Conservation (phyloP, 1,140 invertebrate genomes). For the Tetragnatha versicolor region DNA sequence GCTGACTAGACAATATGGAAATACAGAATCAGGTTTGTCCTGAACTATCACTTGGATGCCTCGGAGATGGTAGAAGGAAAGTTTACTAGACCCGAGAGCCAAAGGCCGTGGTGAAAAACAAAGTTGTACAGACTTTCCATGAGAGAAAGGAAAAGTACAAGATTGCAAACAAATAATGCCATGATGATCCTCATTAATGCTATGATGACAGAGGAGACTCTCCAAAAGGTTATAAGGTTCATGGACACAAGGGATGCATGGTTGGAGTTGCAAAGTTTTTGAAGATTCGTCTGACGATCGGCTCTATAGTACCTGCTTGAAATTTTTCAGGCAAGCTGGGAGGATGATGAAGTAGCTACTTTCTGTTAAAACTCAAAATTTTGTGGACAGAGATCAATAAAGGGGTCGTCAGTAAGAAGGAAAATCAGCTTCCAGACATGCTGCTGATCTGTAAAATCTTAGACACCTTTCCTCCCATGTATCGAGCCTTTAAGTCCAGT, state of each 20-base stretch:
- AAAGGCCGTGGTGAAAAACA: no score
- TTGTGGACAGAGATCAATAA: background rate
- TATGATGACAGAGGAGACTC: background rate
- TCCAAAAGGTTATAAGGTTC: background rate
- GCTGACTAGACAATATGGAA: no score
- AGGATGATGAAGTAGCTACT: background rate
- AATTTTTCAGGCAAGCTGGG: background rate
- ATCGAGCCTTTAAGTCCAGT: background rate
- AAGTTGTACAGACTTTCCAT: no score
- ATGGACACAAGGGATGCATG: background rate
- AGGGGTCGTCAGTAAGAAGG: background rate
- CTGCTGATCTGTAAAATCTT: background rate
- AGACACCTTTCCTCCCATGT: background rate
- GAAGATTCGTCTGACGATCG: background rate
- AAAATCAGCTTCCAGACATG: background rate
- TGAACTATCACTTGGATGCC: no score
- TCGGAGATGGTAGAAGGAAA: no score
- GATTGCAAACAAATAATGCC: background rate
- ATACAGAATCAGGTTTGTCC: no score
- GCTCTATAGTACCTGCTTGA: background rate
- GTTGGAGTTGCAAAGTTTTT: background rate
- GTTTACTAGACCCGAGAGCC: no score
- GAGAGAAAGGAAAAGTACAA: no score
- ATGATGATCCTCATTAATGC: background rate
- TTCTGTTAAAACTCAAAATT: background rate